Evolutionary conservation across 2,888 invertebrate genomes (phyloP).

Genomic region (Microchrysa polita): DNA sequence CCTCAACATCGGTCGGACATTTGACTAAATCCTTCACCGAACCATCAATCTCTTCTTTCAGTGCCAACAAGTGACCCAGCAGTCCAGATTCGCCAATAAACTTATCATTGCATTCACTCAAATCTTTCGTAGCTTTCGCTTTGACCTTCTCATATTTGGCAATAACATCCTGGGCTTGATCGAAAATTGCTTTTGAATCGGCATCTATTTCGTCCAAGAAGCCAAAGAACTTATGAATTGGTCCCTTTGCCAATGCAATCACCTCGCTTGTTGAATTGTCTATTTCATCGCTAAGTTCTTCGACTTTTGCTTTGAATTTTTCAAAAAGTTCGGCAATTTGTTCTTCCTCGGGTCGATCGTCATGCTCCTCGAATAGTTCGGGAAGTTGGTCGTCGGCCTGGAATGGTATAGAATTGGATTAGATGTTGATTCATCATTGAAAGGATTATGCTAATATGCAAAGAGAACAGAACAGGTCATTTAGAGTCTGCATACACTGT

Average conservation of each 20-base stretch:
- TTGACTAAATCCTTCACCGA: not conserved
- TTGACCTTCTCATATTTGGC: constrained; percentile 1
- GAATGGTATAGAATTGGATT: too few species aligned
- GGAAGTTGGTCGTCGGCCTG: too few species aligned
- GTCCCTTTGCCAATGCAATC: constrained; percentile 10
- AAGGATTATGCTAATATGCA: too few species aligned
- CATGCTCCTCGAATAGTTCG: too few species aligned
- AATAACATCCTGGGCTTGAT: constrained; percentile 1
- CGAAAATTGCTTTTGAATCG: not conserved
- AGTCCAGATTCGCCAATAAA: constrained; percentile 23
- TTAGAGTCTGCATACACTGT: too few species aligned
- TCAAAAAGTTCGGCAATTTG: constrained; percentile 13
- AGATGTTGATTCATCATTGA: too few species aligned
- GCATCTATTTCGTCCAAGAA: not conserved
- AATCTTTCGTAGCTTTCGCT: not conserved
- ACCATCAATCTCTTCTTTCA: constrained; percentile 7
- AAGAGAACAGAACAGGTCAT: too few species aligned
- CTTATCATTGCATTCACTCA: constrained; percentile 3
- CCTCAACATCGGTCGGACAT: constrained; percentile 8
- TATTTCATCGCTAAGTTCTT: not conserved
- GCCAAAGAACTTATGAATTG: not conserved
- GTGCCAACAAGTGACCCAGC: constrained; percentile 6
- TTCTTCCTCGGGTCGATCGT: not conserved
- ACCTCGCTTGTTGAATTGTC: constrained; percentile 1
- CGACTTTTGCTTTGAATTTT: constrained; percentile 2